These are phyloP conservation scores for Alectura lathami DNA, from an alignment of 2,113 vertebrate species.

Conservation along the genomic window DNA sequence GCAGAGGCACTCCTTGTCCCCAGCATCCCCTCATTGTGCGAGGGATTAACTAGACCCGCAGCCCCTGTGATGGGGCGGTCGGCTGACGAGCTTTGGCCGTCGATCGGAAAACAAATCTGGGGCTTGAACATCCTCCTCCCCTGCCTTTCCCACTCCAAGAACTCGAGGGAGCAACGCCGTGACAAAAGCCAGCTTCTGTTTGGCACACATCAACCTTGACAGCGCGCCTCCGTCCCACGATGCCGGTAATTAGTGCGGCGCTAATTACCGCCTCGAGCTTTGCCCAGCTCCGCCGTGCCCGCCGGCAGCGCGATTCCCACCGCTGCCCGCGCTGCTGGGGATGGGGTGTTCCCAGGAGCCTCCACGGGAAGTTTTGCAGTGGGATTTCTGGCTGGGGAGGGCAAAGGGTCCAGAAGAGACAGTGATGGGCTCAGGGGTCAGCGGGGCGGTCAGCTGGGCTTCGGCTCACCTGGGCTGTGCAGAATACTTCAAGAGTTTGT, in stretches of 20 bases:
- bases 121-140: not conserved
- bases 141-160: not conserved
- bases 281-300: not conserved
- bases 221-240: not conserved
- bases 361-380: not conserved
- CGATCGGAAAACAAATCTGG: not conserved
- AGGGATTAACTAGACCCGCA: not conserved
- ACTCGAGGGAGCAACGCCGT: not conserved
- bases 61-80: not conserved
- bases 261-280: not conserved
- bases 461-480: not conserved
- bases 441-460: too few relatives aligned
- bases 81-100: not conserved
- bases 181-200: constrained; percentile 24
- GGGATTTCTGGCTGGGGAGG: not conserved
- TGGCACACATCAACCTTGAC: not conserved
- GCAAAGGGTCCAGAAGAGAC: not conserved
- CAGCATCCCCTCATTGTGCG: not conserved
- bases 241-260: constrained; percentile 6
- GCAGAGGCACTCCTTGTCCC: not conserved
- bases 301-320: not conserved
- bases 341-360: not conserved
- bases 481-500: not conserved
- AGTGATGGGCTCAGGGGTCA: too few relatives aligned
- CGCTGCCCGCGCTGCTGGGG: too few relatives aligned